Evolutionary conservation across 2,113 vertebrate species (phyloP).

Genomic region (Platysternon megacephalum): DNA sequence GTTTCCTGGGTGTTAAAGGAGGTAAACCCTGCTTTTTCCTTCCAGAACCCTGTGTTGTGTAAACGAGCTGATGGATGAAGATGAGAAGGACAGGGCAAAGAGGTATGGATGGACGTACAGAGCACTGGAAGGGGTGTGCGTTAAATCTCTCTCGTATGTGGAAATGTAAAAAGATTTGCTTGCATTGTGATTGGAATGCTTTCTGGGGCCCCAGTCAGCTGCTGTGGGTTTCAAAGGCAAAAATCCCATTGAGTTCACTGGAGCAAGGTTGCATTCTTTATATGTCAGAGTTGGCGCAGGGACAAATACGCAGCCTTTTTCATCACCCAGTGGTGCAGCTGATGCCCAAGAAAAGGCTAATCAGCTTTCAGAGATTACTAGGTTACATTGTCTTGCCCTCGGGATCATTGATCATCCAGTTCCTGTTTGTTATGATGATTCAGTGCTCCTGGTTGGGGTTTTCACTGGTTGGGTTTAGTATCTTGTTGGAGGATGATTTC

Average conservation of each 20-base stretch:
- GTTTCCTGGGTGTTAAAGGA: background rate
- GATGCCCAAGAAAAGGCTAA: background rate
- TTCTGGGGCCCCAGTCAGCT: background rate
- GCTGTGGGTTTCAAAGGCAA: background rate
- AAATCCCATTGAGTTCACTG: background rate
- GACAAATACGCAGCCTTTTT: background rate
- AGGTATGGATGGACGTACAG: conserved; percentile 77
- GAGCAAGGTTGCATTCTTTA: background rate
- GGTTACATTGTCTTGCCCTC: background rate
- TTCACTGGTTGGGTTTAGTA: background rate
- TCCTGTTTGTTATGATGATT: background rate
- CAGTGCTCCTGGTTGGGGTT: background rate
- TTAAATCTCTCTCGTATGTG: background rate
- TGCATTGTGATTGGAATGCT: background rate
- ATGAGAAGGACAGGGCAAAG: conserved; percentile 95
- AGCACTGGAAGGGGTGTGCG: background rate
- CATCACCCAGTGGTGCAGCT: background rate
- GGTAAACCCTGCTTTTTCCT: conserved; percentile 6
- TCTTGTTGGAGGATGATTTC: background rate
- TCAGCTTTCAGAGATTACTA: background rate
- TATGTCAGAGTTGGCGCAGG: background rate
- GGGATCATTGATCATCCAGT: background rate
- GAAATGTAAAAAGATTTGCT: background rate
- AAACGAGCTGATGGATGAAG: conserved; percentile 92
- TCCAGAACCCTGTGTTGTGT: conserved; percentile 86